Conservation (phyloP, 1,140 invertebrate species). For the Scaptodrosophila lebanonensis region DNA sequence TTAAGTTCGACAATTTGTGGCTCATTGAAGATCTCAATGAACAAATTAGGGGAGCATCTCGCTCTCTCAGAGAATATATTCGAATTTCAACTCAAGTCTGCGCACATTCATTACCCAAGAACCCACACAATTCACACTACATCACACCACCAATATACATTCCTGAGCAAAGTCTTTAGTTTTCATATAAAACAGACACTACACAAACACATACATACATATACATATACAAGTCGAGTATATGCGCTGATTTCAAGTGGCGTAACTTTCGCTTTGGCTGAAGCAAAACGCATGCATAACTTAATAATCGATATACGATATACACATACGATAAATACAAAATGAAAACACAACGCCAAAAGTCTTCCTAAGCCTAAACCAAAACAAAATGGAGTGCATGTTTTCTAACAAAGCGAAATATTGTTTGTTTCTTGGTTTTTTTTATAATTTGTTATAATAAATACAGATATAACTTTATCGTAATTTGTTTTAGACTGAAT, state of each 20-base stretch:
- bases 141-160: conserved; percentile 48
- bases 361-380: conserved; percentile 67
- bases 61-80: conserved; percentile 1
- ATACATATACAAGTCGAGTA: conserved; percentile 29
- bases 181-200: no score
- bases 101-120: conserved; percentile 5
- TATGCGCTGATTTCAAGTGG: conserved; percentile 24
- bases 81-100: conserved; percentile 3
- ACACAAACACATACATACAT: no score
- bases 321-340: conserved; percentile 38
- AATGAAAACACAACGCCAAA: conserved; percentile 69
- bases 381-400: conserved; percentile 29
- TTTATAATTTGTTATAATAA: conserved; percentile 26
- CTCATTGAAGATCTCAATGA: no score
- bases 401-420: conserved; percentile 28
- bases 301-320: conserved; percentile 32
- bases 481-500: conserved; percentile 63
- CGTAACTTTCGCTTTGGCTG: no score
- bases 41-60: no score
- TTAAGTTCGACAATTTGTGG: no score
- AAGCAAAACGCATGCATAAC: conserved; percentile 15
- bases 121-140: no score
- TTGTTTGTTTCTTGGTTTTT: conserved; percentile 15
- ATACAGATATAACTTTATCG: neutral
- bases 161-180: conserved; percentile 63